These are phyloP conservation scores for Ligdia adustata DNA, from an alignment of 2,888 invertebrate species.

Conservation along the genomic window DNA sequence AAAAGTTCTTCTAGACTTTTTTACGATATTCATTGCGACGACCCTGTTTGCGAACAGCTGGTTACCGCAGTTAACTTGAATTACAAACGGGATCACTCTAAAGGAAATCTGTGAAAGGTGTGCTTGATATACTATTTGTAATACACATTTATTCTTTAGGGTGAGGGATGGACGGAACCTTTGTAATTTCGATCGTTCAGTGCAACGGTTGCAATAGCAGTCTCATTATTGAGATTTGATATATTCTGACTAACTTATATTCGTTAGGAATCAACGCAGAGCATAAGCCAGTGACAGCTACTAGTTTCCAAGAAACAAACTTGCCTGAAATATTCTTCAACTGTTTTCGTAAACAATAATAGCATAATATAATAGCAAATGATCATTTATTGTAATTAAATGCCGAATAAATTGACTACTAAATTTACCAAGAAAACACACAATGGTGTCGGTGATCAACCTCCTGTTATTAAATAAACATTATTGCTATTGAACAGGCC, in stretches of 20 bases:
- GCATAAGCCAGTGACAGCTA: not conserved
- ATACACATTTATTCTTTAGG: conserved; percentile 31
- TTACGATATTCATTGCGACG: conserved; percentile 31
- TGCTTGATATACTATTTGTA: conserved; percentile 40
- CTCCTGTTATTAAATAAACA: conserved; percentile 23
- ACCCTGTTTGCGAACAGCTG: conserved; percentile 45
- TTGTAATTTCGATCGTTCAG: conserved; percentile 32
- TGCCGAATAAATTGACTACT: conserved; percentile 18
- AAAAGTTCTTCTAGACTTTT: conserved; percentile 13
- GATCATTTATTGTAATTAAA: conserved; percentile 10
- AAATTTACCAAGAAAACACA: conserved; percentile 24
- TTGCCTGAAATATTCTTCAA: not conserved
- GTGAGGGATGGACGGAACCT: conserved; percentile 48
- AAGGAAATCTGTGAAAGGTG: conserved; percentile 41
- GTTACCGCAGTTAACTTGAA: conserved; percentile 43
- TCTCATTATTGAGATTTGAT: not conserved
- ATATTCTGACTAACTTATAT: not conserved
- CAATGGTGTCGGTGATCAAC: conserved; percentile 21
- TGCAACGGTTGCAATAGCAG: conserved; percentile 37
- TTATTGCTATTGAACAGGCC: conserved; percentile 22
- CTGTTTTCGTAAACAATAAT: conserved; percentile 7
- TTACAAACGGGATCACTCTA: conserved; percentile 25
- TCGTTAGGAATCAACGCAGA: no score
- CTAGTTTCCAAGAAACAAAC: no score
- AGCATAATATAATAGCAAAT: not conserved